Base-by-base conservation (phyloP, 2,797 vertebrate genomes). In the Malacoraja senta region DNA sequence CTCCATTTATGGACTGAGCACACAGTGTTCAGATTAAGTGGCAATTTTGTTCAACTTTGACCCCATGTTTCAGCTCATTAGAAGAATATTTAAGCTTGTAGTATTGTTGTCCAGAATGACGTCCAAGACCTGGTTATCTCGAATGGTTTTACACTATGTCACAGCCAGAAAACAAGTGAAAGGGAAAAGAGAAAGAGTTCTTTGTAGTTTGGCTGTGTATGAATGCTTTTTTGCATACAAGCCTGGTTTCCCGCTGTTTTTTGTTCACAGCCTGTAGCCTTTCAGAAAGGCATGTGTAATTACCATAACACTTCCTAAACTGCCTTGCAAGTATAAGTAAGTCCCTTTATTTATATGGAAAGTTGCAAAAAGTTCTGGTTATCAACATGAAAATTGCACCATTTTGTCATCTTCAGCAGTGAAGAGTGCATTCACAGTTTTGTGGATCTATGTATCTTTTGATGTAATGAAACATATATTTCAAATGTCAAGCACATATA, bases 141-240 rank as follows among this genome's bases (percentile, higher is more conserved):
- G n/a, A 88, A 88, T 68, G 61, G n/a, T 68, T 35, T 88, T 88
- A 88, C 63, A 88, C 35, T 88, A 63, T 88, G 61, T 68, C 61
- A 88, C 63, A 88, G 61, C 84, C 84, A 88, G 84, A 68, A 88
- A 88, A 88, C 84, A 88, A 88, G 84, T 88, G 84, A 88, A 88
- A 88, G 35, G 84, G 65, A 32, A 35, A 88, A 35, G 84, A 88
- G 84, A 88, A 68, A 32, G 63, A 2, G 63, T 35, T 19, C 17
- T 32, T 68, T 68, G n/a, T 17, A 88, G n/a, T 32, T 88, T 88
- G 84, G 84, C 84, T 35, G 63, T 19, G 63, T 24, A 88, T 88
- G 84, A 88, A 88, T 88, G 84, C 84, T 32, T 88, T 88, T 88
- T 68, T 88, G 63, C 84, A 68, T 68, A 12, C 63, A 88, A 32